Conservation (phyloP, 2,888 invertebrate species). For the Mythimna albipuncta region DNA sequence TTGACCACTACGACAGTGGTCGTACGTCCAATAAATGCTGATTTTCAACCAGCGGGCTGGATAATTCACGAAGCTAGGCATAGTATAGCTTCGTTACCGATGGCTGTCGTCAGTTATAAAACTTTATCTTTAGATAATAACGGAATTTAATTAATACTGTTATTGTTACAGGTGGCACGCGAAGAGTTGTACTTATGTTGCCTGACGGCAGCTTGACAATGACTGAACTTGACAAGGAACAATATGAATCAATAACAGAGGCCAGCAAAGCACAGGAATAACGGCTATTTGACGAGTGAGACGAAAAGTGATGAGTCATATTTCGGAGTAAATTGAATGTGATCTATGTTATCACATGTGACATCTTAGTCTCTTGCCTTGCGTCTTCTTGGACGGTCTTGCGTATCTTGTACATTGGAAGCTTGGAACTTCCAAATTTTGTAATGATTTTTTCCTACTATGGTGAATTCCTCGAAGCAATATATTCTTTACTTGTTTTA, state of each 20-base stretch:
- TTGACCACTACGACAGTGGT: too few species aligned
- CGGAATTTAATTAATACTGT: neutral
- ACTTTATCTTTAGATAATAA: neutral
- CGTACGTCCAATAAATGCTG: neutral
- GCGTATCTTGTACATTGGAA: neutral
- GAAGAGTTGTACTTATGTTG: conserved; percentile 95
- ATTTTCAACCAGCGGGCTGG: neutral
- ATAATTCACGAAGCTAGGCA: neutral
- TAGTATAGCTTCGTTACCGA: too few species aligned
- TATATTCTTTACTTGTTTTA: conserved; percentile 11
- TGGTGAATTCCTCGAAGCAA: conserved; percentile 14
- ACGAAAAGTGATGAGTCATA: conserved; percentile 1
- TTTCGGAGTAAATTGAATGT: conserved; percentile 3
- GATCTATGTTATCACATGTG: conserved; percentile 5
- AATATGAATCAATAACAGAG: conserved; percentile 93
- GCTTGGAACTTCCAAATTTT: conserved; percentile 2
- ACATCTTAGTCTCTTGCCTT: neutral
- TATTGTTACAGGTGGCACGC: conserved; percentile 92
- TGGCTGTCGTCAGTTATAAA: neutral
- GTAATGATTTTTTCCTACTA: conserved; percentile 4
- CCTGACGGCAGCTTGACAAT: conserved; percentile 96
- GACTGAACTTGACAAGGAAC: conserved; percentile 96
- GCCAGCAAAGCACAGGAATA: conserved; percentile 91
- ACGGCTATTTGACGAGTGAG: conserved; percentile 42
- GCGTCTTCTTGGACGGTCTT: too few species aligned